Base-by-base conservation (phyloP, 53 echinoderm and acorn worm genomes). In the Echinarachnius parma region DNA sequence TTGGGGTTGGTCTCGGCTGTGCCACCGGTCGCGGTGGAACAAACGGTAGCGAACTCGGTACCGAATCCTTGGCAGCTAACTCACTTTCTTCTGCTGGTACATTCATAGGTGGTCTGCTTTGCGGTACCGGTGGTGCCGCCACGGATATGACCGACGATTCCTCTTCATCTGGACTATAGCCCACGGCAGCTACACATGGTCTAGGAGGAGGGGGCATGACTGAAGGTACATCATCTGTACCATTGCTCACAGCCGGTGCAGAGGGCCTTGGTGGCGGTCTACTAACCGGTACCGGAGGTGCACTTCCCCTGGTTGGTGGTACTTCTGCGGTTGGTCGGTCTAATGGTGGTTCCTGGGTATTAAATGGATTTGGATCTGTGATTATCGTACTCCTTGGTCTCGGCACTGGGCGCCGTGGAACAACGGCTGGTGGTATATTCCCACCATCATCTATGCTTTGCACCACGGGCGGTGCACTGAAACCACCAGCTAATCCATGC, bases 351-450 rank as follows among this genome's bases (percentile, higher is more conserved):
- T 69, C 70, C 70, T 69, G 70, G 53, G 50, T 50, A 14, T 53
- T 53, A 69, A 69, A 69, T 10, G 70, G 53, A 69, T 69, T 34
- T 33, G 52, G 53, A 19, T 33, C 34, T 53, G 53, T 21, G 25
- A 82, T 32, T 16, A 82, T 22, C 18, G 77, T 34, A 35, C 91
- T 91, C 21, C 86, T 46, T 4, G 86, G 86, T 48, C 86, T 60
- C 32, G 91, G 83, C 33, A 82, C 70, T 29, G 86, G 91, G 18
- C 68, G 66, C 26, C 82, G 78, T 5, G 90, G 79, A 32, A 72
- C 82, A 48, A 49, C 61, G 1, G 52, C 45, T 16, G 47, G 48
- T 22, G 19, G 42, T 39, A 13, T 13, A 21, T 86, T 78, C 29
- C 45, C 48, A 44, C 56, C 31, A 62, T 78, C 82, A 18, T 82